Evolutionary conservation across 2,113 vertebrate genomes (phyloP), one percentile per base, ranked within the genome.

Genomic region (Heterocephalus glaber): DNA sequence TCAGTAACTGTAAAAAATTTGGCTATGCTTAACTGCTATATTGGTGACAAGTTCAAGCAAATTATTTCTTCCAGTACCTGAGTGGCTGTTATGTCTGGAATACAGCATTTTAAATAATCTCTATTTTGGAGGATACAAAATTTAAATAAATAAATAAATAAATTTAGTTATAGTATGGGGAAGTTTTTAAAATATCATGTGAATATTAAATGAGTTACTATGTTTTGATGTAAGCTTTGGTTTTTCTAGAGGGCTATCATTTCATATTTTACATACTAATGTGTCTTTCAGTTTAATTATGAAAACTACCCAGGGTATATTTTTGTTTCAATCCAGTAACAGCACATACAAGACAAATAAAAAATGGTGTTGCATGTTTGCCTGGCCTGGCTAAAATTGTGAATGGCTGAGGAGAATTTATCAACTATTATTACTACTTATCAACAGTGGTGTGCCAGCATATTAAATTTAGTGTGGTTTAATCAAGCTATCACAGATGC

Each of bases 1-100:
- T 41, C 20, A 83, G 16, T 92, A 54, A 79, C 92, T 86, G 80
- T 74, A 38, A 87, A 87, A 60, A 84, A 79, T 61, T 70, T 92
- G 61, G 30, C 66, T 79, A 6, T 8, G 41, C 26, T 44, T 54
- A 38, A 5, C 28, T 77, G 12, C 47, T 58, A 0, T 83, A 2
- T 74, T 87, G 54, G 33, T 61, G 24, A 30, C 35, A 66, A 33
- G 30, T 6, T 77, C 54, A 65, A 28, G 33, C 81, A 30, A 60
- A n/a, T 76, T 14, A 4, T 81, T 83, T 60, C 49, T 93, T 65
- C 41, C 63, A 70, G 20, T 72, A 26, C 4, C 56, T 87, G 5
- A 41, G 20, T 66, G 17, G 33, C 91, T 89, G 11, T 63, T 83
- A 56, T 14, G 83, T 88, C 22, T n/a, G 68, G 41, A 92, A 58